Evolutionary conservation across 2,888 invertebrate species (phyloP).

Genomic region (Smittia aterrima): DNA sequence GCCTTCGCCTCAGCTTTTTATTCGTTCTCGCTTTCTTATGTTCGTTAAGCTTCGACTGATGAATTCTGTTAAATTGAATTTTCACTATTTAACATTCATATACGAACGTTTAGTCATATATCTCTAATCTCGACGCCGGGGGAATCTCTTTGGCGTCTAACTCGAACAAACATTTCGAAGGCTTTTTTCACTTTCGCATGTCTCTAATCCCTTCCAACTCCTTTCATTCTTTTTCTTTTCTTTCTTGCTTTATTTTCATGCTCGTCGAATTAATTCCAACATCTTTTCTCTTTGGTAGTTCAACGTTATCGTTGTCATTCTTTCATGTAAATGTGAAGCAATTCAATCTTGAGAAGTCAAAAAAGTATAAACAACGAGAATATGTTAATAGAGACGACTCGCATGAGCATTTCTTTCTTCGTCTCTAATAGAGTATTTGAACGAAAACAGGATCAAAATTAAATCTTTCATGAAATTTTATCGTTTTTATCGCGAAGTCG

Average conservation of each 20-base stretch:
- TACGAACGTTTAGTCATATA: conserved; percentile 34
- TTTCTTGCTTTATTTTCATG: not conserved
- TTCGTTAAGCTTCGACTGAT: conserved; percentile 39
- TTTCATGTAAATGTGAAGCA: conserved; percentile 28
- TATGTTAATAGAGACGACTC: conserved; percentile 10
- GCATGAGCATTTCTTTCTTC: too few species aligned
- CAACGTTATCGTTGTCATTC: not conserved
- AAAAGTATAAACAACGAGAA: conserved; percentile 16
- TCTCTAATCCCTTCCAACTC: not conserved
- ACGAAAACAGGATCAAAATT: conserved; percentile 22
- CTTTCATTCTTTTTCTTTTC: not conserved
- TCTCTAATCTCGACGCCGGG: conserved; percentile 38
- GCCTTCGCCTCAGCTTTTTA: not conserved
- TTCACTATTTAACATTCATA: conserved; percentile 42
- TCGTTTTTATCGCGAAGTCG: not conserved
- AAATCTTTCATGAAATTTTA: conserved; percentile 20
- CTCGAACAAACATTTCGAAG: conserved; percentile 13
- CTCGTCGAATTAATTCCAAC: conserved; percentile 18
- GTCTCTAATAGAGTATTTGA: too few species aligned
- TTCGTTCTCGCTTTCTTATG: not conserved
- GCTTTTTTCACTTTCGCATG: conserved; percentile 18
- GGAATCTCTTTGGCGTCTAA: conserved; percentile 28
- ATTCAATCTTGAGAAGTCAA: conserved; percentile 26
- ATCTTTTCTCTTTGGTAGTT: not conserved
- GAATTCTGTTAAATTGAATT: conserved; percentile 41